Base-by-base conservation (phyloP, 2,797 vertebrate species). In the Megalops cyprinoides region DNA sequence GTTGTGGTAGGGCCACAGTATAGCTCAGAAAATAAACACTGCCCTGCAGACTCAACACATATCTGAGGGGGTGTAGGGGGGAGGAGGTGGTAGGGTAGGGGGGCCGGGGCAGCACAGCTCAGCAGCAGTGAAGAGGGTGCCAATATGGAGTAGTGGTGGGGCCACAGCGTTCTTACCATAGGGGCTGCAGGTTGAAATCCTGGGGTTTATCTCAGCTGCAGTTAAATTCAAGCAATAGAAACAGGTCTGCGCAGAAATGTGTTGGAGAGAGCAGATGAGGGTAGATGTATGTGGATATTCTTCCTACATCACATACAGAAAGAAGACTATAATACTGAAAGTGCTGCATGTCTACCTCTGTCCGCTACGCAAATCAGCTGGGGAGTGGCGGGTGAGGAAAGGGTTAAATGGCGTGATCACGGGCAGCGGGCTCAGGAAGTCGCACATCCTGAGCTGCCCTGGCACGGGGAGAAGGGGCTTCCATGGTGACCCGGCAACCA, bases 391-490 rank as follows among this genome's bases (percentile, higher is more conserved):
- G 23, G 25, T 76, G 39, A 48, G 31, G 42, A 60, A 55, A n/a
- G 49, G 44, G 51, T 78, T 82, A 82, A 78, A 65, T 67, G 53
- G 28, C 42, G 69, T 74, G 31, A 44, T 14, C 44, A 15, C 18
- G 44, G 18, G 56, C 37, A 75, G 15, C 18, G 44, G 18, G 56
- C 37, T 60, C 44, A 75, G 77, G 69, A 65, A 60, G 56, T 28
- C 42, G 23, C 58, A 65, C 81, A 79, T 79, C 81, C 76, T 74
- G 81, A 65, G 58, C 69, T 56, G 48, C 42, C 12, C 77, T 75
- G 77, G 46, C 31, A 51, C 28, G 31, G 65, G 74, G 77, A 42
- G 39, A 12, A 28, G 28, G 42, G 65, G 44, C 18, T 56, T 28
- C 51, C 25, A 75, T 62, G 73, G 71, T 75, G 53, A 46, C 56